Evolutionary conservation across 2,888 invertebrate species (phyloP).

Genomic region (Lomographa bimaculata): DNA sequence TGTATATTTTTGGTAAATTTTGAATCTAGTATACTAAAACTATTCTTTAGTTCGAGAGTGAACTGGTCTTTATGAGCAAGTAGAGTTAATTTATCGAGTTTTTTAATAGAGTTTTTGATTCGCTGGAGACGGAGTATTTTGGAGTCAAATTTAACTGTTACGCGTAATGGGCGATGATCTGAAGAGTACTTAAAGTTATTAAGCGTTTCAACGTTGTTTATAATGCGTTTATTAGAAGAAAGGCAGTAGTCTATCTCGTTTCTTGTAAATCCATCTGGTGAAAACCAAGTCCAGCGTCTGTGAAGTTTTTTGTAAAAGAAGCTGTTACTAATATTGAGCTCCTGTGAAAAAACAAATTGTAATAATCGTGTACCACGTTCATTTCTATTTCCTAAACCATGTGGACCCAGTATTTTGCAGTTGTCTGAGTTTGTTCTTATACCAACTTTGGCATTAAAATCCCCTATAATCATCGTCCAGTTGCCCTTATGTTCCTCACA

Average conservation of each 20-base stretch:
- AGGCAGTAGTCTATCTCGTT: slow-evolving; percentile 3
- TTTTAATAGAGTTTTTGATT: slow-evolving; percentile 1
- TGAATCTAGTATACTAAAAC: too few species aligned
- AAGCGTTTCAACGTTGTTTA: neutral
- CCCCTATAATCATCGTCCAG: slow-evolving; percentile 14
- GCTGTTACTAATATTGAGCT: slow-evolving; percentile 9
- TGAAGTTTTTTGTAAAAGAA: slow-evolving; percentile 15
- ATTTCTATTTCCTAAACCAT: too few species aligned
- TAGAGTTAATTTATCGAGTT: neutral
- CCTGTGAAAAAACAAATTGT: too few species aligned
- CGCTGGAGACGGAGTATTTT: neutral
- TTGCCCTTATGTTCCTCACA: slow-evolving; percentile 12
- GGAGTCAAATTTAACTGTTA: neutral
- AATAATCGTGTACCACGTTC: slow-evolving; percentile 1
- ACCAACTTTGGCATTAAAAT: slow-evolving; percentile 17
- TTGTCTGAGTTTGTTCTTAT: slow-evolving; percentile 2
- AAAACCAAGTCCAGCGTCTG: slow-evolving; percentile 15
- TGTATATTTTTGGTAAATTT: too few species aligned
- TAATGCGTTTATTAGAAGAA: neutral
- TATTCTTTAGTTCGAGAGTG: neutral
- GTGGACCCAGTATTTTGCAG: slow-evolving; percentile 6
- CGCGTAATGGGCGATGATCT: neutral
- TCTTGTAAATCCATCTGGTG: slow-evolving; percentile 1
- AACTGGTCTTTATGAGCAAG: neutral
- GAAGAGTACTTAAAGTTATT: neutral